Base-by-base conservation (phyloP, 2,888 invertebrate genomes). In the Drosophila quinaria region DNA sequence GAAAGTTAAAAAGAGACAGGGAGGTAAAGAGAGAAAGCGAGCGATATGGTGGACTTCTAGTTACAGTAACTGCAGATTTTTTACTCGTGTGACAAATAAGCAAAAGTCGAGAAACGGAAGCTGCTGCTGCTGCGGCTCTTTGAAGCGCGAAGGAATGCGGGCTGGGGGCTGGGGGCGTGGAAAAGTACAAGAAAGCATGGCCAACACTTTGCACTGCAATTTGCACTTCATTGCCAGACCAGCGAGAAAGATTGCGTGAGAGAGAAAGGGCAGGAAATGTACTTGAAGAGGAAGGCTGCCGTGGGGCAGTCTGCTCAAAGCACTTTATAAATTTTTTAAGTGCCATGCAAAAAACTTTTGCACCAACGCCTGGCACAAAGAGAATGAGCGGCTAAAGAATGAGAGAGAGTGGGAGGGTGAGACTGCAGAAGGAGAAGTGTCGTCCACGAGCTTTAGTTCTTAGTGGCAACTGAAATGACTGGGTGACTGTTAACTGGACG, bases 151-250 rank as follows among this genome's bases (percentile, higher is more conserved):
- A 49, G 51, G 49, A 68, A 52, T 59, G 66, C 66, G 22, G 29
- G 17, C 33, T 19, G 22, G 10, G 22, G 37, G 49, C 46, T n/a
- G 13, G 29, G 44, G 51, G 51, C 70, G 64, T 62, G 35, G 37
- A 65, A 76, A 52, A 50, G 58, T 58, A 55, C 56, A 77, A 74
- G 77, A 65, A 66, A 73, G 51, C 62, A 60, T 29, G 61, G 74
- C 70, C 75, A 82, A 85, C 87, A 84, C 85, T 84, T 87, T 85
- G 56, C 74, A 63, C 82, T 87, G 82, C 87, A 87, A 87, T 87
- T 87, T 87, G 86, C 87, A 87, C 87, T 87, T 87, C 87, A 87
- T 87, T 87, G 87, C 86, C 77, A 75, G 70, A 65, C 59, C 62
- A 64, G 54, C 25, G 8, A 11, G 31, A 37, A 41, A 29, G 17